Percentiles rank a stretch among this genome's conserved stretches.
Evolutionary conservation across 1,140 invertebrate species (phyloP).

Genomic region (Odontomachus brunneus): DNA sequence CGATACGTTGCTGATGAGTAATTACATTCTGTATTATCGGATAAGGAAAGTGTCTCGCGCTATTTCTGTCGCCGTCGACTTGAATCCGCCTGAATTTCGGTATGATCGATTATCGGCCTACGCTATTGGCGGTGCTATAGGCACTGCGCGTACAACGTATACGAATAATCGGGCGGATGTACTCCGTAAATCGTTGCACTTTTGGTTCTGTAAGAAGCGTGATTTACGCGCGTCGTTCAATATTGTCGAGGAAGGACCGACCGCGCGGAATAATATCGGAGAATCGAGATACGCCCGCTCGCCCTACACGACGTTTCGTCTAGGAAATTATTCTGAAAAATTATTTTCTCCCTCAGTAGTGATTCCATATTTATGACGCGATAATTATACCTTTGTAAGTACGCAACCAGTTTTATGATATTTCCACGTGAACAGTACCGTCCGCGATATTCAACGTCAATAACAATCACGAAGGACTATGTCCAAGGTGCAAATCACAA

Average conservation of each 20-base stretch:
- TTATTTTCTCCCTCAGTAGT: too few relatives aligned
- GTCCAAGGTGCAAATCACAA: not conserved
- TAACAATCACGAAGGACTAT: not conserved
- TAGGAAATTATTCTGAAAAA: too few relatives aligned
- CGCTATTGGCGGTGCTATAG: slow-evolving; percentile 40
- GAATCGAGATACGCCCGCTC: too few relatives aligned
- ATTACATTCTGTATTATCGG: slow-evolving; percentile 11
- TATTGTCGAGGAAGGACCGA: not conserved
- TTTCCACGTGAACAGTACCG: not conserved
- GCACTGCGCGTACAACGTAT: slow-evolving; percentile 44
- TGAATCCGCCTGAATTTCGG: not conserved
- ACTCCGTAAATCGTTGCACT: slow-evolving; percentile 71
- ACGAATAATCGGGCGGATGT: slow-evolving; percentile 70
- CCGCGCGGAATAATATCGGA: slow-evolving; percentile 24
- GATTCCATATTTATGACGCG: too few relatives aligned
- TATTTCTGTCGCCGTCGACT: not conserved
- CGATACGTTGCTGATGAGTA: too few relatives aligned
- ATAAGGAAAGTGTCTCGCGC: not conserved
- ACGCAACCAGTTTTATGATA: not conserved
- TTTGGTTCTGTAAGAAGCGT: slow-evolving; percentile 44
- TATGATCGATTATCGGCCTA: slow-evolving; percentile 19
- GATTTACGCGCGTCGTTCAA: slow-evolving; percentile 23
- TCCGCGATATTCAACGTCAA: not conserved
- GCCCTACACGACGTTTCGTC: too few relatives aligned
- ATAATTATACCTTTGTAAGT: not conserved